Conservation (phyloP, 1,140 invertebrate genomes). For the Nylanderia fulva region DNA sequence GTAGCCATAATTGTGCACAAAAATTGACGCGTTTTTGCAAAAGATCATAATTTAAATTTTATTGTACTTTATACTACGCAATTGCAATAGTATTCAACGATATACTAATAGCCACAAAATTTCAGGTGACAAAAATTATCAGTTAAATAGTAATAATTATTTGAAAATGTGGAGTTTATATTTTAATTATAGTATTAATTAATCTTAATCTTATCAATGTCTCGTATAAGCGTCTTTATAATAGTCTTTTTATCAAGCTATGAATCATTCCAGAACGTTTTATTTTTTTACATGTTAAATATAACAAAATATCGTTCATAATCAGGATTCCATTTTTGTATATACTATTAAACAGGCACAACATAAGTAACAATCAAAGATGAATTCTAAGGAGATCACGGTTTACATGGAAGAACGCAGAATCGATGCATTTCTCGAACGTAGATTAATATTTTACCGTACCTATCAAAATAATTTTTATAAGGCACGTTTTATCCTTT, state of each 20-base stretch:
- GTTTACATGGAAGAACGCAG: constrained; percentile 43
- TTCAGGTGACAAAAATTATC: too few species aligned
- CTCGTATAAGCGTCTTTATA: neutral
- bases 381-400: neutral
- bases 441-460: constrained; percentile 29
- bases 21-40: too few species aligned
- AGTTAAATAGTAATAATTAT: too few species aligned
- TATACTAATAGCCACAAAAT: too few species aligned
- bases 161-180: too few species aligned
- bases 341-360: constrained; percentile 6
- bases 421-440: constrained; percentile 16
- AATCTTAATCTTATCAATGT: neutral
- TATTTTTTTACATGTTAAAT: neutral
- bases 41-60: too few species aligned
- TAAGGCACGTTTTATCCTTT: constrained; percentile 45
- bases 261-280: neutral
- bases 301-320: constrained; percentile 22
- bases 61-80: too few species aligned
- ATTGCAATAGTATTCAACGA: too few species aligned
- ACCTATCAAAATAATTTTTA: constrained; percentile 1
- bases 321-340: constrained; percentile 25
- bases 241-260: neutral
- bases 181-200: neutral
- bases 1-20: too few species aligned
- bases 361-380: neutral